A percentile compares a stretch with the other conserved stretches of the same genome.
Evolutionary conservation across 2,113 vertebrate species (phyloP).

Genomic region (Chloropsis hardwickii): DNA sequence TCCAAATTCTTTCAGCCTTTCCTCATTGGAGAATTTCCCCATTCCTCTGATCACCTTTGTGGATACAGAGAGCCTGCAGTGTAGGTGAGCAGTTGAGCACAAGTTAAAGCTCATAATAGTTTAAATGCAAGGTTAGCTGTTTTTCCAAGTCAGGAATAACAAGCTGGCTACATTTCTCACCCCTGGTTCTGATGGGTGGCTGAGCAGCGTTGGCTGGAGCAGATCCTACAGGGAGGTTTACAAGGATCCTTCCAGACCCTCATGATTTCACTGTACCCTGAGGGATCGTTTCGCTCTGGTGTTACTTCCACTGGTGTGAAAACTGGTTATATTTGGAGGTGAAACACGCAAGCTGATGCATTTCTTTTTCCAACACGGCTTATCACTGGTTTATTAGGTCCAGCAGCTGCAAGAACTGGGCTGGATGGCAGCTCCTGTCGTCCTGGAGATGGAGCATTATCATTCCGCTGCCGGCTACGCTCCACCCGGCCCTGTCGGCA

Average conservation of each 20-base stretch:
- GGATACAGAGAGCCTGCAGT: fast-evolving
- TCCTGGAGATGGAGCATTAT: not conserved
- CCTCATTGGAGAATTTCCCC: too few species aligned
- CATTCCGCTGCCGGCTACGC: fast-evolving
- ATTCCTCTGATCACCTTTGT: not conserved
- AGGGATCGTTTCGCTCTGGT: fast-evolving
- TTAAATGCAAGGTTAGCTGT: not conserved
- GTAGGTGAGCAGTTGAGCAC: fast-evolving
- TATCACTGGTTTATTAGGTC: not conserved
- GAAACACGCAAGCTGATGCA: not conserved
- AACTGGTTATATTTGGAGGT: not conserved
- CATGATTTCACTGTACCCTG: not conserved
- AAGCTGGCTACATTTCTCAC: fast-evolving
- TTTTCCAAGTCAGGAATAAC: not conserved
- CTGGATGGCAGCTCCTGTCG: not conserved
- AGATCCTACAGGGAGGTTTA: not conserved
- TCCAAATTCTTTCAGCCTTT: not conserved
- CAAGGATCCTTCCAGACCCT: fast-evolving
- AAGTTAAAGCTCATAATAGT: not conserved
- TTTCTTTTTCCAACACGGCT: not conserved
- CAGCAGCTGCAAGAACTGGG: not conserved
- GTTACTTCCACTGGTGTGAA: not conserved
- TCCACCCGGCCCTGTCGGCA: fast-evolving
- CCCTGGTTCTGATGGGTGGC: not conserved
- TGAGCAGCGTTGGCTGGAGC: not conserved